These are phyloP conservation scores for Drosophila lowei DNA, from an alignment of 1,140 invertebrate species.

Conservation along the genomic window DNA sequence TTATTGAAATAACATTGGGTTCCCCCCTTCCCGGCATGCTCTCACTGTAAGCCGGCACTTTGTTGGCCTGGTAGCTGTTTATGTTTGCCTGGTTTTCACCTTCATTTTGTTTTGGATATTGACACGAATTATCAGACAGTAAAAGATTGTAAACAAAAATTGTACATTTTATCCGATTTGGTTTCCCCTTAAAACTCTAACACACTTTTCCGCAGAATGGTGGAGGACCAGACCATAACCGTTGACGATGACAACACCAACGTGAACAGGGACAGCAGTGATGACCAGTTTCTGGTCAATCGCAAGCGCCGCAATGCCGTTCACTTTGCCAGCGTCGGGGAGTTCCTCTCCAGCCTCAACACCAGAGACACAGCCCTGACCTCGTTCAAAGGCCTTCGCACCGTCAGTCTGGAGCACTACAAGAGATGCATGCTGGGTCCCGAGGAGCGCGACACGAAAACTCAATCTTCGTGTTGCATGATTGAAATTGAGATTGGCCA, in stretches of 20 bases:
- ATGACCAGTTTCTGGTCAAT: conserved; percentile 5
- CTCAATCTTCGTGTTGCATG: too few species aligned
- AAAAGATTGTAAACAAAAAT: too few species aligned
- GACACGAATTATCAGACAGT: too few species aligned
- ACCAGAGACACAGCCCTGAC: conserved; percentile 27
- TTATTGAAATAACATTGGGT: conserved; percentile 63
- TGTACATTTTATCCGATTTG: too few species aligned
- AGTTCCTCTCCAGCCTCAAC: conserved; percentile 48
- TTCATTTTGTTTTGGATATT: neutral
- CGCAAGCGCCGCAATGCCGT: conserved; percentile 31
- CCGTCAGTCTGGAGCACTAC: conserved; percentile 38
- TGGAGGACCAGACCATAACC: neutral
- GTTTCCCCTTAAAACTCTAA: too few species aligned
- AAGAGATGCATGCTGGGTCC: conserved; percentile 8
- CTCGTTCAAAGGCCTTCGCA: conserved; percentile 15
- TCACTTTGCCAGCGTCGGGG: conserved; percentile 23
- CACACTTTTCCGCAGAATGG: too few species aligned
- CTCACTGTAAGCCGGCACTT: neutral
- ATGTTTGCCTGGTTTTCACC: neutral
- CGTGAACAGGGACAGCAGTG: conserved; percentile 2
- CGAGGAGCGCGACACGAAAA: too few species aligned
- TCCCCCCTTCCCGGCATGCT: neutral
- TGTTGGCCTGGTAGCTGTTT: neutral
- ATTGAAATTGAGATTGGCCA: too few species aligned
- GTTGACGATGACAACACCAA: neutral